Evolutionary conservation across 2,113 vertebrate species (phyloP).

Genomic region (Maccullochella peelii): DNA sequence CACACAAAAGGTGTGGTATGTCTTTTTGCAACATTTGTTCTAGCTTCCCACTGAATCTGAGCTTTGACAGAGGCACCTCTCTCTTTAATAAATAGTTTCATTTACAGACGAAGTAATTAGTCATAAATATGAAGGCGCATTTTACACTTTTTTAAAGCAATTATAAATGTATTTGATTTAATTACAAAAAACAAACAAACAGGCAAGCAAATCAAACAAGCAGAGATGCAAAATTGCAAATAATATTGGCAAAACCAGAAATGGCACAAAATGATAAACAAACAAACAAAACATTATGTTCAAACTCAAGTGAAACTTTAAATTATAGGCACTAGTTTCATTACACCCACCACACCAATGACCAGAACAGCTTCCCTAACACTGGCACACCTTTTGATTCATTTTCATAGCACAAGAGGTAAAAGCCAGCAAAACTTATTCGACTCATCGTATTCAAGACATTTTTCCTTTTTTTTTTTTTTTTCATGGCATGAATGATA

Average conservation of each 20-base stretch:
- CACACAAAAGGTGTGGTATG: slow-evolving; percentile 82
- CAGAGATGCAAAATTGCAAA: slow-evolving; percentile 87
- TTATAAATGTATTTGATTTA: slow-evolving; percentile 79
- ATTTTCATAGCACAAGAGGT: slow-evolving; percentile 60
- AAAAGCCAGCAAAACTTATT: slow-evolving; percentile 47
- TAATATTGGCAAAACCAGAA: slow-evolving; percentile 87
- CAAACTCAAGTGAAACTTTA: slow-evolving; percentile 86
- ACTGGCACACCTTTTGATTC: slow-evolving; percentile 57
- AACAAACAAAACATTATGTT: slow-evolving; percentile 87
- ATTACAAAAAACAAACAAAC: slow-evolving; percentile 72
- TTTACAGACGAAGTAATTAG: slow-evolving; percentile 78
- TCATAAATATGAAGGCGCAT: slow-evolving; percentile 85
- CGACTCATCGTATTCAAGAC: slow-evolving; percentile 2
- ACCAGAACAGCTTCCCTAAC: slow-evolving; percentile 58
- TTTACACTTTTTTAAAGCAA: slow-evolving; percentile 78
- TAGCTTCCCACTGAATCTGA: slow-evolving; percentile 64
- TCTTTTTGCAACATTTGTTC: slow-evolving; percentile 75
- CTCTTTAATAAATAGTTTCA: slow-evolving; percentile 84
- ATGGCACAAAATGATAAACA: slow-evolving; percentile 88
- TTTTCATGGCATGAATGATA: slow-evolving; percentile 30
- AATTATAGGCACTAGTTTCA: slow-evolving; percentile 98
- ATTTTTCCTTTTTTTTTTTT: slow-evolving; percentile 5
- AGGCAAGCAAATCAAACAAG: slow-evolving; percentile 85
- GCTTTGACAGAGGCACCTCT: slow-evolving; percentile 75
- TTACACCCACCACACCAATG: slow-evolving; percentile 66